Conservation (phyloP, 2,888 invertebrate genomes). For the Amblyjoppa fuscipennis region DNA sequence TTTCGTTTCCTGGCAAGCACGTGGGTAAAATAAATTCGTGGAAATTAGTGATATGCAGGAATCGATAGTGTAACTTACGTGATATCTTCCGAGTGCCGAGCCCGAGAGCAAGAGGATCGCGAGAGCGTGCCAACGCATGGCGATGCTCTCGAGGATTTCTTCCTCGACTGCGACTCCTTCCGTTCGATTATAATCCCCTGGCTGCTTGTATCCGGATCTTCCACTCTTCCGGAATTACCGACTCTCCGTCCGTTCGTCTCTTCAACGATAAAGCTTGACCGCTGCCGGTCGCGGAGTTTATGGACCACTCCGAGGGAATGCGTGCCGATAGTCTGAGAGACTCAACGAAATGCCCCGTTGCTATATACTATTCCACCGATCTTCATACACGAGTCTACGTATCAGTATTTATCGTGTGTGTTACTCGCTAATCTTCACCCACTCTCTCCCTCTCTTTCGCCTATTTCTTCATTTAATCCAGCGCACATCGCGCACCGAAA, state of each 20-base stretch:
- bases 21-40: neutral
- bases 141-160: slow-evolving; percentile 72
- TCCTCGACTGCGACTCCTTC: slow-evolving; percentile 72
- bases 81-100: slow-evolving; percentile 70
- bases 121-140: slow-evolving; percentile 75
- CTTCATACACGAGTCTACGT: slow-evolving; percentile 45
- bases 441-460: neutral
- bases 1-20: neutral
- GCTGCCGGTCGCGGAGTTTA: slow-evolving; percentile 32
- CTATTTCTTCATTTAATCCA: slow-evolving; percentile 41
- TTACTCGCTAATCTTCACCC: slow-evolving; percentile 21
- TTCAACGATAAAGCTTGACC: slow-evolving; percentile 29
- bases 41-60: neutral
- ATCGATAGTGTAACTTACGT: slow-evolving; percentile 72
- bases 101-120: slow-evolving; percentile 70
- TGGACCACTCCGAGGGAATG: slow-evolving; percentile 28
- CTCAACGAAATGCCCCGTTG: slow-evolving; percentile 57
- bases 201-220: slow-evolving; percentile 45
- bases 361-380: slow-evolving; percentile 57
- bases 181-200: slow-evolving; percentile 31
- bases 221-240: slow-evolving; percentile 28
- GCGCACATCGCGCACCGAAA: slow-evolving; percentile 40
- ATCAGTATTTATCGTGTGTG: slow-evolving; percentile 17
- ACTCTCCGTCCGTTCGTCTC: slow-evolving; percentile 34
- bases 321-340: slow-evolving; percentile 62